Conservation (phyloP, 2,797 vertebrate genomes). For the Carapus acus region DNA sequence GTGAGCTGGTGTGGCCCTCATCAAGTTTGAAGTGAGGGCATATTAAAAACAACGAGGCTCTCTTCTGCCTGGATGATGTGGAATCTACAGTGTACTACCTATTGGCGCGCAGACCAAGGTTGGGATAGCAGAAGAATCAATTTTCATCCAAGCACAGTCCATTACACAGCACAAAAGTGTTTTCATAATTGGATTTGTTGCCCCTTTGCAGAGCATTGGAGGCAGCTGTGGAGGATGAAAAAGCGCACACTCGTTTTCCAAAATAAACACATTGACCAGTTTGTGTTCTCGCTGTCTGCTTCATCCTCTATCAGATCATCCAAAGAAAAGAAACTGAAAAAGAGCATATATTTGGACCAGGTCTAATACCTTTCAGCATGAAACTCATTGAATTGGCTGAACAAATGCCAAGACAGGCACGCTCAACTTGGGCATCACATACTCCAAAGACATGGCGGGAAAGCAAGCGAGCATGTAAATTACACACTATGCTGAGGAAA, state of each 20-base stretch:
- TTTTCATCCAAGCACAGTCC: slow-evolving; percentile 35
- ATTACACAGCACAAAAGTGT: slow-evolving; percentile 58
- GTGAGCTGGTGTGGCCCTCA: no score
- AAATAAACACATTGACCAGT: slow-evolving; percentile 45
- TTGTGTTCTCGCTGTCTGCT: slow-evolving; percentile 7
- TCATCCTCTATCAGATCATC: slow-evolving; percentile 2
- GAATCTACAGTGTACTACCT: slow-evolving; percentile 29
- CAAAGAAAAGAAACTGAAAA: slow-evolving; percentile 21
- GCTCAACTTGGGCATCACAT: no score
- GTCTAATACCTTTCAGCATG: no score
- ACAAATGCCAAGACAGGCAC: no score
- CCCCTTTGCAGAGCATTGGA: slow-evolving; percentile 54
- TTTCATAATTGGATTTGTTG: slow-evolving; percentile 47
- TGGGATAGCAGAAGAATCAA: slow-evolving; percentile 18
- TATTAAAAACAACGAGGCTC: background rate
- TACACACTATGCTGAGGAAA: no score
- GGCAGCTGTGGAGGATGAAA: slow-evolving; percentile 62
- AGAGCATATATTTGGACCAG: no score
- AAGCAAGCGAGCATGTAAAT: no score
- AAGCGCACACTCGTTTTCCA: slow-evolving; percentile 43
- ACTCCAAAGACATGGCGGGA: no score
- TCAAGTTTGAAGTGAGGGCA: slow-evolving; percentile 23
- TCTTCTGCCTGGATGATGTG: slow-evolving; percentile 7
- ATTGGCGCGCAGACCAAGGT: slow-evolving; percentile 33
- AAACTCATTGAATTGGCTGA: no score